Conservation (phyloP, 1,140 invertebrate species). For the Metopolophium dirhodum region DNA sequence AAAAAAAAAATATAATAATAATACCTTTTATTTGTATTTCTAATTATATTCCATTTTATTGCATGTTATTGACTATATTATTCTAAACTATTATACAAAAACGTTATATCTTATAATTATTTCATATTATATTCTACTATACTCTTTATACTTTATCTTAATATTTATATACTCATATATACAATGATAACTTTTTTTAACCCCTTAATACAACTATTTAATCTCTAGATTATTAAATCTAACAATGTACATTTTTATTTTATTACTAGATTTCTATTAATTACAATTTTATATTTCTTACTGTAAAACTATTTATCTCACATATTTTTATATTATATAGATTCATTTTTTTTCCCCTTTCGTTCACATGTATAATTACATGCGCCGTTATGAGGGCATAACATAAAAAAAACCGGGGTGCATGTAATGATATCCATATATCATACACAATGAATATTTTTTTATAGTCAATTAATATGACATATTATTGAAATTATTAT, state of each 20-base stretch:
- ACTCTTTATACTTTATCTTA: background rate
- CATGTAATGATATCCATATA: background rate
- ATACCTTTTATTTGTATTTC: background rate
- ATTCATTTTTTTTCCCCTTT: background rate
- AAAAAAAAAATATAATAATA: background rate
- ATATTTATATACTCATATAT: conserved; percentile 3
- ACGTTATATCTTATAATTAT: background rate
- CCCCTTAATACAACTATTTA: background rate
- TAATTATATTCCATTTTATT: conserved; percentile 4
- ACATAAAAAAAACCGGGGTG: background rate
- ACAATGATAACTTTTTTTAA: conserved; percentile 3
- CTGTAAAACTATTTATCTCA: conserved; percentile 7
- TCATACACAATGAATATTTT: background rate
- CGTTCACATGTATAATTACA: too few relatives aligned
- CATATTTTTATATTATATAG: background rate
- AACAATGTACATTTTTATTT: conserved; percentile 2
- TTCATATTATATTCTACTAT: conserved; percentile 1
- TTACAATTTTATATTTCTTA: background rate
- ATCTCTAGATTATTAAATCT: conserved; percentile 18
- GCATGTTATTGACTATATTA: background rate
- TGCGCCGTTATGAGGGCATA: too few relatives aligned
- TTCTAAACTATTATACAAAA: conserved; percentile 12
- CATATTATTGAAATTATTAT: too few relatives aligned
- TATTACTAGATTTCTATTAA: background rate
- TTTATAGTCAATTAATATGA: too few relatives aligned